Evolutionary conservation across 2,113 vertebrate genomes (phyloP), one percentile per base, ranked within the genome.

Genomic region (Beaufortia kweichowensis): DNA sequence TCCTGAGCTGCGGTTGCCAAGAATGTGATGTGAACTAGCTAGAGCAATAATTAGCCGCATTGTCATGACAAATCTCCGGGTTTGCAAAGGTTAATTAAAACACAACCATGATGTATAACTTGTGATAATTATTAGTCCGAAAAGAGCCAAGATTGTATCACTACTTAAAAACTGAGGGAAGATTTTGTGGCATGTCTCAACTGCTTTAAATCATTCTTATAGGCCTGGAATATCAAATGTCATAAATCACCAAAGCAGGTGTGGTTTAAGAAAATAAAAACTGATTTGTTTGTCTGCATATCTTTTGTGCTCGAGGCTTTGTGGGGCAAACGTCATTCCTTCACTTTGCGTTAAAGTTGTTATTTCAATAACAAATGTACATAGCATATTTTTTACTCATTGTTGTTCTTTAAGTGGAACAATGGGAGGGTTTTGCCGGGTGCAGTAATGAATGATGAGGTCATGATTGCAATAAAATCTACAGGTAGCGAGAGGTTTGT

Each of bases 211-310:
- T 63, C 56, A 33, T 50, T 60, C 59, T 29, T 62, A 70, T 17
- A 57, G 6, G 11, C 2, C 67, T 70, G 50, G 29, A 26, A 70
- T 46, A 61, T 31, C 26, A 15, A 61, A 73, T 48, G 12, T 15
- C 35, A 74, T 33, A 50, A 77, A 69, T 61, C 48, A 48, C 53
- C 33, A 53, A 15, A 55, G n/a, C 46, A 53, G 31, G 17, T 76
- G 72, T 21, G 24, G 23, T 60, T 64, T 76, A 14, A 64, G n/a
- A 46, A 21, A 35, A 73, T 28, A 21, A 50, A 94, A 86, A 93
- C 92, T 79, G 92, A 92, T 82, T 93, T 93, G 89, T 92, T 93
- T 87, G 26, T 72, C 78, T 83, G 73, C 76, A 28, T 14, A 53
- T 61, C n/a, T 41, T 4, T 28, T 59, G 66, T 4, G 24, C 50